Base-by-base conservation (phyloP, 35 echinoderm and acorn worm species). In the Holothuria glaberrima region DNA sequence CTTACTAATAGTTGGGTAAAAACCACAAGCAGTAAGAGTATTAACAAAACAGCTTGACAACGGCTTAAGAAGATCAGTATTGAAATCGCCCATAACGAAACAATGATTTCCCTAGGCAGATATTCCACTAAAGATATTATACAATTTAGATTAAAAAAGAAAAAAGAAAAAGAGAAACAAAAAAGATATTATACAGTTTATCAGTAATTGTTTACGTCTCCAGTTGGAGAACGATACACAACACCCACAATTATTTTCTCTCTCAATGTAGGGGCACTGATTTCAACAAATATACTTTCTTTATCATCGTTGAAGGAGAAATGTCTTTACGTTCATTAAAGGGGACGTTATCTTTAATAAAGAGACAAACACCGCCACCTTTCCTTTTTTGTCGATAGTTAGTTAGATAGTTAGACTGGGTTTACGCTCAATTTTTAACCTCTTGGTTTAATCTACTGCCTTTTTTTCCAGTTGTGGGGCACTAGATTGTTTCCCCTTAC, bases 221-320 rank as follows among this genome's bases (percentile, higher is more conserved):
- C 16, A 12, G 50, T 54, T 2, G 83, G 83, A 3, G 59, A 57
- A 14, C 83, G 61, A 65, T 86, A 68, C 14, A 86, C 12, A 14
- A 86, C 25, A 21, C 61, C 83, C 18, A 48, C 33, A 44, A 86
- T 38, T 45, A 68, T 41, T 22, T 86, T 68, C 13, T 68, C n/a
- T 34, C 33, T 60, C 30, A 13, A 21, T 6, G 14, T 46, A 17
- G 59, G 58, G 24, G 34, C 38, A 36, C 2, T 41, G 0, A 86
- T 68, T 86, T 86, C 83, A 25, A 86, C 18, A 68, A 86, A 86
- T 3, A 68, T 12, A 30, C 57, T 63, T 28, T 86, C 83, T 22
- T 68, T 25, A 45, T 63, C 19, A 25, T 67, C 20, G 30, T 68
- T 68, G 22, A 48, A 32, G 64, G 13, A n/a, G 60, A 48, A 24